Conservation (phyloP, 2,888 invertebrate species). For the Diarsia mendica region DNA sequence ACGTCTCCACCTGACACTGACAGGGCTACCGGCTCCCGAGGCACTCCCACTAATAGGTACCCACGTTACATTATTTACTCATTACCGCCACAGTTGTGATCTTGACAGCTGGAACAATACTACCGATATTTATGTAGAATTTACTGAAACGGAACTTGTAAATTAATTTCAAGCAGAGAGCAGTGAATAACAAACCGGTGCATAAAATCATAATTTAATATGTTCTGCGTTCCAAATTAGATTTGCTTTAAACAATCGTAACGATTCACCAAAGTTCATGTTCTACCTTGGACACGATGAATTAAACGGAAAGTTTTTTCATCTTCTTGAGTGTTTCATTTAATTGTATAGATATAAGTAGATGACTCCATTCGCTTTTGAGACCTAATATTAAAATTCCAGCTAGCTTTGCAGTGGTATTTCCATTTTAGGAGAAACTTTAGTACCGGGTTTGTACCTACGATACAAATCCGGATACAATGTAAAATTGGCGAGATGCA, state of each 20-base stretch:
- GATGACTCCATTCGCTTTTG: neutral
- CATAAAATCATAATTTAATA: conserved; percentile 58
- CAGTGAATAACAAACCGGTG: conserved; percentile 58
- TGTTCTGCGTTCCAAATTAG: conserved; percentile 47
- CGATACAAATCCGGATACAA: neutral
- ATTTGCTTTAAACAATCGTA: conserved; percentile 33
- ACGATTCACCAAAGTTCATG: conserved; percentile 22
- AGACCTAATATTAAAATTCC: neutral
- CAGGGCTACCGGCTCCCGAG: conserved; percentile 38
- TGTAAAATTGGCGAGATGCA: neutral
- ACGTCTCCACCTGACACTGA: conserved; percentile 36
- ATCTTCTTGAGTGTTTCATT: conserved; percentile 6
- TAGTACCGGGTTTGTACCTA: neutral
- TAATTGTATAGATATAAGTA: conserved; percentile 6
- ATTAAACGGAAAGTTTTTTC: neutral
- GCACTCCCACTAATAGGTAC: conserved; percentile 57
- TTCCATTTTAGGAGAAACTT: conserved; percentile 1
- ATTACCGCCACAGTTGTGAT: neutral
- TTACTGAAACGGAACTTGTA: conserved; percentile 52
- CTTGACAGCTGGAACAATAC: conserved; percentile 15
- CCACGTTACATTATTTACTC: conserved; percentile 31
- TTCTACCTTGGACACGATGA: neutral
- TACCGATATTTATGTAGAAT: conserved; percentile 12
- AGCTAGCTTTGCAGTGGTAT: neutral
- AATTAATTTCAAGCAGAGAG: conserved; percentile 44